These are phyloP conservation scores for Tipula unca DNA, from an alignment of 2,888 invertebrate genomes.

Conservation along the genomic window DNA sequence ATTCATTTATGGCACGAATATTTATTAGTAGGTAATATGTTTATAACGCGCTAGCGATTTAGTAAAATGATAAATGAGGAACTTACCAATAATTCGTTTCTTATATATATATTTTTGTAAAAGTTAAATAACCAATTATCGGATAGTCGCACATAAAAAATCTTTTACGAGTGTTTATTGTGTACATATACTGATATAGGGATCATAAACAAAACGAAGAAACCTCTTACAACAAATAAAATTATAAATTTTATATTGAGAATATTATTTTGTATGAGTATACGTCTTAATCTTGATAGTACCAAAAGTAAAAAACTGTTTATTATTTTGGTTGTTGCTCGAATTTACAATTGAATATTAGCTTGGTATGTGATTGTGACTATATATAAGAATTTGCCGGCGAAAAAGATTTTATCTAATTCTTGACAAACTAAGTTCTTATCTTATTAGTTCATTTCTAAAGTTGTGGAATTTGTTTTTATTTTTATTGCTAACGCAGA, in stretches of 20 bases:
- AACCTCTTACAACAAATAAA: not conserved
- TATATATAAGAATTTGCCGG: not conserved
- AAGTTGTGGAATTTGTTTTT: not conserved
- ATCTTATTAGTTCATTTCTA: not conserved
- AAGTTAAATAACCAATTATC: not conserved
- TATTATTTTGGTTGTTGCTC: not conserved
- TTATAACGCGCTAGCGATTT: not conserved
- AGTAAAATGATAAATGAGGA: not conserved
- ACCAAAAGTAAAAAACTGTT: not conserved
- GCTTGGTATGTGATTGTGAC: not conserved
- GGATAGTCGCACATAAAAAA: not conserved
- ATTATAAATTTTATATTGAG: not conserved
- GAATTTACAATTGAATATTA: not conserved
- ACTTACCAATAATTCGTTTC: not conserved
- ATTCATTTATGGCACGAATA: slow-evolving; percentile 14
- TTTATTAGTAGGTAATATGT: not conserved
- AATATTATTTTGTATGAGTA: not conserved
- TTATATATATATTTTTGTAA: not conserved
- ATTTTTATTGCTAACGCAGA: not conserved
- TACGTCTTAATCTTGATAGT: not conserved
- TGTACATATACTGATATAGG: not conserved
- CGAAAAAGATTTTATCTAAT: not conserved
- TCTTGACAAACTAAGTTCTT: not conserved
- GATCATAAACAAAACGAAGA: not conserved
- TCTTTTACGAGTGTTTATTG: not conserved